Conservation (phyloP, 2,113 vertebrate genomes). For the Ceyx margarethae region DNA sequence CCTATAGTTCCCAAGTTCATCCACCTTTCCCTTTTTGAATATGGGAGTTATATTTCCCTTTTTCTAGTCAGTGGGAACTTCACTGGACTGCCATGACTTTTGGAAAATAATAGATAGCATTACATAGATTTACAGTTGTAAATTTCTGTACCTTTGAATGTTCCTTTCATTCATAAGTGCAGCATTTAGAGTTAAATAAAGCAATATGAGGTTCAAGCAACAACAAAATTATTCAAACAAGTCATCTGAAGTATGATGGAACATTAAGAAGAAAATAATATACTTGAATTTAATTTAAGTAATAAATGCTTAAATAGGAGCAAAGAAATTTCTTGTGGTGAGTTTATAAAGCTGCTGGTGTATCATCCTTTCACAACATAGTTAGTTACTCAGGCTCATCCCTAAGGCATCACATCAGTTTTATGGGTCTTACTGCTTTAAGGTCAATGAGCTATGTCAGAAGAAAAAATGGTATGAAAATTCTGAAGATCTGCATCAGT, state of each 20-base stretch:
- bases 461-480: not conserved
- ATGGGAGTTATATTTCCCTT: no score
- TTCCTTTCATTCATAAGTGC: not conserved
- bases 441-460: not conserved
- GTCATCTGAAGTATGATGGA: not conserved
- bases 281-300: not conserved
- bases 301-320: not conserved
- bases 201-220: not conserved
- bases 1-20: no score
- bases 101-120: no score
- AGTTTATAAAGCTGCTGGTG: not conserved
- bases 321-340: not conserved
- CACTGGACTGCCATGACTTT: no score
- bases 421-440: not conserved
- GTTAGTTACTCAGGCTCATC: not conserved
- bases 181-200: slow-evolving; percentile 17
- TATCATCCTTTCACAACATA: not conserved
- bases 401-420: not conserved
- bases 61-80: no score
- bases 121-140: not conserved
- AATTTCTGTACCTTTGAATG: slow-evolving; percentile 13
- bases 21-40: no score
- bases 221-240: slow-evolving; percentile 26
- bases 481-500: not conserved
- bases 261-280: not conserved